Conservation (phyloP, 2,113 vertebrate species). For the Percopsis transmontana region DNA sequence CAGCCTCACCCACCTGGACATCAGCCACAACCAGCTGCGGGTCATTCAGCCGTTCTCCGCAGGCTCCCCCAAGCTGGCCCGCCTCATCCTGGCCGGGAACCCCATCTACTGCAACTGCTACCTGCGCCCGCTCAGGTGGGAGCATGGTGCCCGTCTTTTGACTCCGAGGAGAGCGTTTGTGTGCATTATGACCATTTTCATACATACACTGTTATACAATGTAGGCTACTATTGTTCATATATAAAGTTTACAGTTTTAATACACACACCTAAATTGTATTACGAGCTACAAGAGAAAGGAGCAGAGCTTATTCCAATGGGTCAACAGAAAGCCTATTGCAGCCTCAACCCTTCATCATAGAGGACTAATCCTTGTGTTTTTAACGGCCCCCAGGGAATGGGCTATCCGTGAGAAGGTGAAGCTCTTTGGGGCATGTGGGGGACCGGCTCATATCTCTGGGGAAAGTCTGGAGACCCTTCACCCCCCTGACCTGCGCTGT, state of each 20-base stretch:
- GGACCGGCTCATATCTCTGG: conserved; percentile 79
- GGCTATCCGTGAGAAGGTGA: conserved; percentile 75
- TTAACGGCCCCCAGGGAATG: conserved; percentile 67
- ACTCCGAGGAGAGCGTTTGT: too few species aligned
- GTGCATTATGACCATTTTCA: too few species aligned
- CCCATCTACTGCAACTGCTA: conserved; percentile 89
- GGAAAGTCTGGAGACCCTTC: conserved; percentile 81
- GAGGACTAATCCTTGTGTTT: background rate
- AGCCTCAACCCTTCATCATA: background rate
- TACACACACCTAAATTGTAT: too few species aligned
- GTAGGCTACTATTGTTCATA: too few species aligned
- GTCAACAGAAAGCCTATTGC: background rate
- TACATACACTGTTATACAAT: too few species aligned
- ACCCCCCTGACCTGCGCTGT: conserved; percentile 82
- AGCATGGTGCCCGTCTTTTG: background rate
- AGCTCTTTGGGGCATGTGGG: conserved; percentile 77
- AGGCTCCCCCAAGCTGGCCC: conserved; percentile 72
- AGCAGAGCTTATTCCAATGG: background rate
- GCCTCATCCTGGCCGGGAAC: conserved; percentile 84
- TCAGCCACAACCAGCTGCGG: conserved; percentile 87
- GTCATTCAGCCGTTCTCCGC: conserved; percentile 80
- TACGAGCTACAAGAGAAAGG: background rate
- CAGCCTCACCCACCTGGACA: conserved; percentile 81
- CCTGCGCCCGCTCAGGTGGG: conserved; percentile 80
- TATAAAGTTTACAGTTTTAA: too few species aligned